These are phyloP conservation scores for Melanotaenia trifasciata DNA, from an alignment of 2,797 vertebrate genomes.

Conservation along the genomic window DNA sequence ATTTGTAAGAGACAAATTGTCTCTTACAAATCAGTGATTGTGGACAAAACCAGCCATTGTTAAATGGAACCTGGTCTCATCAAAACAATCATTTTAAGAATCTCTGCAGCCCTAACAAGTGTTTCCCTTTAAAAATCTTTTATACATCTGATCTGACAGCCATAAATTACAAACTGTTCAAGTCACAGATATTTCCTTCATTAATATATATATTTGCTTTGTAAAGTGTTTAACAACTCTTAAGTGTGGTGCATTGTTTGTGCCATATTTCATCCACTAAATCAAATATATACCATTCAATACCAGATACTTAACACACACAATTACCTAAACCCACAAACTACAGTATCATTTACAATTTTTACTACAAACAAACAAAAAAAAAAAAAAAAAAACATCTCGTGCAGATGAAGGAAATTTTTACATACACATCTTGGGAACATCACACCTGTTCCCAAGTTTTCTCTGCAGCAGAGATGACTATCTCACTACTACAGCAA, in stretches of 20 bases:
- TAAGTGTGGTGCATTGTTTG: no score
- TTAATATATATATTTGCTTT: background rate
- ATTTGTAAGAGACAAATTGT: no score
- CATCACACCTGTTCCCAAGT: background rate
- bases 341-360: background rate
- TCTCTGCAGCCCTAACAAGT: background rate
- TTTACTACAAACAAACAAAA: background rate
- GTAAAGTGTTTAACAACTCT: background rate
- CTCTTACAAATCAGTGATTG: no score
- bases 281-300: background rate
- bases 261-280: no score
- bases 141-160: no score
- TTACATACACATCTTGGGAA: background rate
- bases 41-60: no score
- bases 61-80: no score
- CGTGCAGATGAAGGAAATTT: background rate
- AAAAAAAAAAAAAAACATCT: background rate
- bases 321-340: background rate
- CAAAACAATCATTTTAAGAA: background rate
- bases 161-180: no score
- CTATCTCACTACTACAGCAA: constrained; percentile 1
- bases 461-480: background rate
- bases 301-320: background rate
- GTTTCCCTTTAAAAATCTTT: no score
- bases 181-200: background rate